Base-by-base conservation (phyloP, 2,888 invertebrate species). In the Acholoe squamosa region DNA sequence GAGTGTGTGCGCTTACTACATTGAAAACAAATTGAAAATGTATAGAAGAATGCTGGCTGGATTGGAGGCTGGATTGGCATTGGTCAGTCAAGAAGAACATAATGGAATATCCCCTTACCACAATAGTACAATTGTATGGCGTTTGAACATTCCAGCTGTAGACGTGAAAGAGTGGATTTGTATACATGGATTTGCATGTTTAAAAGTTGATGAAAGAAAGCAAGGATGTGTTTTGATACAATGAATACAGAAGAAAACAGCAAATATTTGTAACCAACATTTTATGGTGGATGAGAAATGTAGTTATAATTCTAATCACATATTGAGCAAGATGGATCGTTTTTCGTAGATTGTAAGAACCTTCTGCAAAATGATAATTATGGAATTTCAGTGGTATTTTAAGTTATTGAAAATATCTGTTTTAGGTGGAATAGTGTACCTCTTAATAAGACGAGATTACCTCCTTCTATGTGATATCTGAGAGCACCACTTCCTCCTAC, bases 211-310 rank as follows among this genome's bases (percentile, higher is more conserved):
- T 71, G 61, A 71, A n/a, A 71, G 61, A 71, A n/a, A 71, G n/a
- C n/a, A n/a, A n/a, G 71, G 16, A 25, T 71, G 71, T 28, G 71
- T 71, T 71, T 71, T 71, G 71, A 71, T 71, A 71, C 71, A n/a
- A 28, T n/a, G 5, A n/a, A n/a, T n/a, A n/a, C n/a, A n/a, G n/a
- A n/a, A 61, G 61, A 61, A n/a, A 14, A 12, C 31, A 25, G 71
- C 25, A 14, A 28, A 71, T 71, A 28, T 71, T 71, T 28, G 5
- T 71, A 14, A 28, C 7, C 19, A 28, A 28, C 25, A 71, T 71
- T 71, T n/a, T 1, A 14, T 71, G 61, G 28, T 61, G 22, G 14
- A 71, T 71, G 61, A 71, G 14, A 71, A 28, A 28, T 71, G 31
- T 71, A 71, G 71, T 28, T 28, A 71, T 71, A 19, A 3, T 54